Evolutionary conservation across 2,113 vertebrate species (phyloP).

Genomic region (Zosterops borbonicus): DNA sequence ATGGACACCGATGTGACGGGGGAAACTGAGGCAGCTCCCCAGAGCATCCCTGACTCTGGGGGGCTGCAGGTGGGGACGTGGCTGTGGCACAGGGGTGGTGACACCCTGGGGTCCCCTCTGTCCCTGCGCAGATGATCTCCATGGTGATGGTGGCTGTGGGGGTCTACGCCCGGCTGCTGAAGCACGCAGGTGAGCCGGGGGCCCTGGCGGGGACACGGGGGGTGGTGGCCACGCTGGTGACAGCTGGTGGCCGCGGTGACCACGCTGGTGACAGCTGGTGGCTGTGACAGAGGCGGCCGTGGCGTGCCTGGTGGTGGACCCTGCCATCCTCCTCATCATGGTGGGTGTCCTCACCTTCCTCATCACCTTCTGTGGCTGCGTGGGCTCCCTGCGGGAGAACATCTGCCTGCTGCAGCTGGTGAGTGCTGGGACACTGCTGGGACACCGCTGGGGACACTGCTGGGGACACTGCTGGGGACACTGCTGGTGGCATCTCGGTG

Average conservation of each 20-base stretch:
- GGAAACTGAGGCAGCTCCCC: not conserved
- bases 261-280: not conserved
- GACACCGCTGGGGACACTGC: too few species aligned
- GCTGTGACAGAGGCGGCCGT: slow-evolving; percentile 80
- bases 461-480: too few species aligned
- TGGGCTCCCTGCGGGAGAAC: slow-evolving; percentile 91
- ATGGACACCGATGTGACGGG: not conserved
- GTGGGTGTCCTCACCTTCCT: slow-evolving; percentile 90
- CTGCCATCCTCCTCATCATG: slow-evolving; percentile 82
- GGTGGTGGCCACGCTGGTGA: too few species aligned
- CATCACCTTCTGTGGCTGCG: slow-evolving; percentile 93
- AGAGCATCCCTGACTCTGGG: not conserved
- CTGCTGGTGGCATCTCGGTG: too few species aligned
- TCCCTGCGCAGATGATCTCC: slow-evolving; percentile 79
- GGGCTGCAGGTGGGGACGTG: not conserved
- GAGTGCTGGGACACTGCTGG: not conserved
- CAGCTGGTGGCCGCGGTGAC: too few species aligned
- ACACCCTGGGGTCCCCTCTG: fast-evolving
- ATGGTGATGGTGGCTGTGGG: slow-evolving; percentile 85
- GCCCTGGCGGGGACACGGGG: not conserved
- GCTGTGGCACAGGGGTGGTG: not conserved
- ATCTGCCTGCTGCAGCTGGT: slow-evolving; percentile 89
- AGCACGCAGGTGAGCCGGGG: slow-evolving; percentile 83
- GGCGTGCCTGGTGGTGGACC: slow-evolving; percentile 85
- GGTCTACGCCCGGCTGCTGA: slow-evolving; percentile 85